Evolutionary conservation across 2,113 vertebrate species (phyloP).

Genomic region (Mesoclemmys tuberculata): DNA sequence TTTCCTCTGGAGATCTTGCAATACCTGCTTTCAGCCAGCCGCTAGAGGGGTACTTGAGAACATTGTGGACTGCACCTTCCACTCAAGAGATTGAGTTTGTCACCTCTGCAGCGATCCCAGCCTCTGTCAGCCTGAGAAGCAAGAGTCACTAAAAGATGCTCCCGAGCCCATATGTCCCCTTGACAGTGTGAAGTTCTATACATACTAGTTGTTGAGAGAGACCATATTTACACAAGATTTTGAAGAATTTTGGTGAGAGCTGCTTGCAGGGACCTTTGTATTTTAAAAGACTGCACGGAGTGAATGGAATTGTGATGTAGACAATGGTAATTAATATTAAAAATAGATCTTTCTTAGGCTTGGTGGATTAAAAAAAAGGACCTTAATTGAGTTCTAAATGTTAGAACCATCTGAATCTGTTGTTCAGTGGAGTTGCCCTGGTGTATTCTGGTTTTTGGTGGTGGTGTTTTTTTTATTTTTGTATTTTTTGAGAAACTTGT

Average conservation of each 20-base stretch:
- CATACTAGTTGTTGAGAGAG: neutral
- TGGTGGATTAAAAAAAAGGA: slow-evolving; percentile 54
- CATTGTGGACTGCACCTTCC: neutral
- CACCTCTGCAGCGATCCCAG: slow-evolving; percentile 38
- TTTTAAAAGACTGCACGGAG: slow-evolving; percentile 67
- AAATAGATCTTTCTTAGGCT: slow-evolving; percentile 41
- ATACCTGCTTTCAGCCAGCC: slow-evolving; percentile 35
- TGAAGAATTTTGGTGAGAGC: slow-evolving; percentile 72
- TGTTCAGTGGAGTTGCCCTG: slow-evolving; percentile 57
- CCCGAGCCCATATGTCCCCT: slow-evolving; percentile 52
- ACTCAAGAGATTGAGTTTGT: slow-evolving; percentile 19
- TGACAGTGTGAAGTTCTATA: slow-evolving; percentile 31
- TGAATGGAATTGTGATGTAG: slow-evolving; percentile 69
- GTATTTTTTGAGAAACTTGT: slow-evolving; percentile 46
- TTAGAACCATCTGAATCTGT: slow-evolving; percentile 42
- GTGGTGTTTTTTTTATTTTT: neutral
- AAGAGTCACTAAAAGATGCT: slow-evolving; percentile 44
- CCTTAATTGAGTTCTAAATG: slow-evolving; percentile 24
- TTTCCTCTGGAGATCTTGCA: slow-evolving; percentile 41
- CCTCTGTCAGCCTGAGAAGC: slow-evolving; percentile 50
- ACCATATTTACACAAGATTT: slow-evolving; percentile 57
- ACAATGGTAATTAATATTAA: slow-evolving; percentile 65
- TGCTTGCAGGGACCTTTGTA: slow-evolving; percentile 61
- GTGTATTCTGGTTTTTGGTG: slow-evolving; percentile 11
- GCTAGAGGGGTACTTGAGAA: slow-evolving; percentile 31